Base-by-base conservation (phyloP, 2,797 vertebrate species). In the Amphiprion clarkii region DNA sequence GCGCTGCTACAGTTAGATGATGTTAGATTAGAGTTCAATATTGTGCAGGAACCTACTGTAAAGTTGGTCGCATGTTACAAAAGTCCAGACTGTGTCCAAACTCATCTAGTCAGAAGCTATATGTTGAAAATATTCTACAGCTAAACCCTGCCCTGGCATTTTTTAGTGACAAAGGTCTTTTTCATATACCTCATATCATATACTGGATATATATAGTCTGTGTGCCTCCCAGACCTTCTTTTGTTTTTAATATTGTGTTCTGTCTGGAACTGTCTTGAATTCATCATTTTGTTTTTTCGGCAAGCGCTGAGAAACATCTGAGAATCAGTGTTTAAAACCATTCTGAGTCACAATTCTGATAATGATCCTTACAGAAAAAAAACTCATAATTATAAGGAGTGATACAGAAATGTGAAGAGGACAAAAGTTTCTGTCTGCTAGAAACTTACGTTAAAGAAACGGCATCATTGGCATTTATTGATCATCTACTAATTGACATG, bases 401-500 rank as follows among this genome's bases (percentile, higher is more conserved):
- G 23, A 57, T 42, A 27, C 3, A 29, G 61, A 14, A 76, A 19
- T 66, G 60, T 70, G 44, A 51, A 64, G 17, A 56, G 51, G 61
- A 29, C 27, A 27, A 65, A 67, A 55, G 19, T 58, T 54, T 71
- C 40, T 65, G 76, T 55, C 33, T 42, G 42, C 60, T 65, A 29
- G 60, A 67, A 46, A 66, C 48, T 76, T 29, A 79, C 27, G 3
- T 27, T 27, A 27, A 27, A 27, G 27, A 27, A 4, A 3, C 0
- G 3, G 4, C 27, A 27, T 71, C 55, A 23, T 60, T 71, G 69
- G 73, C 54, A 67, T 79, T 62, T 69, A 36, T 8, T 36, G 33
- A 8, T 9, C 33, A 36, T 36, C 33, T 16, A 19, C 6, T 19
- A 17, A 61, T 36, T 36, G 33, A 56, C 65, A 53, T 61, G 12